phyloP scores from a whole-genome alignment of 2,797 vertebrate species.

The Sebastes oblongus region DNA sequence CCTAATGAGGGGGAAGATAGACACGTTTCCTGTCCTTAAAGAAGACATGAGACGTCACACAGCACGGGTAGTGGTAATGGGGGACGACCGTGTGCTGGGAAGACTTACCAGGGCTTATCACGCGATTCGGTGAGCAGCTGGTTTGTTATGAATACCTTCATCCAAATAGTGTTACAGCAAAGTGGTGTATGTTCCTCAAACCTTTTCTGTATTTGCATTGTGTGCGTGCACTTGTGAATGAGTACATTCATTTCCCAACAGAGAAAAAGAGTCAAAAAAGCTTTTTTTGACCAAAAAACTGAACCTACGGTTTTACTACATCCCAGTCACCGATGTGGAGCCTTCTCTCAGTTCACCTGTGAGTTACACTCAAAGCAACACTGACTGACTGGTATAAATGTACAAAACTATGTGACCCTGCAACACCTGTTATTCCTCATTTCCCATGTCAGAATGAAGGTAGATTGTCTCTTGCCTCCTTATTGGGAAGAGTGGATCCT shows the following conservation, averaged over 20 bases:
- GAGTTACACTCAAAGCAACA: background rate
- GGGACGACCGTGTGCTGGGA: slow-evolving; percentile 87
- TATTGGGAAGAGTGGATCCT: slow-evolving; percentile 84
- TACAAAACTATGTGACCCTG: background rate
- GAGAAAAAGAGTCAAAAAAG: slow-evolving; percentile 84
- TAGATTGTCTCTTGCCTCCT: slow-evolving; percentile 81
- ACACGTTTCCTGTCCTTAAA: slow-evolving; percentile 40
- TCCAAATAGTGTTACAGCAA: background rate
- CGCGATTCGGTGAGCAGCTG: slow-evolving; percentile 79
- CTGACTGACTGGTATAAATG: background rate
- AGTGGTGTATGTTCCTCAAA: background rate
- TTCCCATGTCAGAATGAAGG: background rate
- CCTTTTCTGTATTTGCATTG: background rate
- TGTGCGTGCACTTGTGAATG: background rate
- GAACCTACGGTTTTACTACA: slow-evolving; percentile 88
- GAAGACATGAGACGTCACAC: slow-evolving; percentile 75
- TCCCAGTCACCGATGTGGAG: slow-evolving; percentile 75
- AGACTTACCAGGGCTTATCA: slow-evolving; percentile 82
- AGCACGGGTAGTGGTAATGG: slow-evolving; percentile 85
- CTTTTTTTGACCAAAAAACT: slow-evolving; percentile 83
- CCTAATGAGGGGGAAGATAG: slow-evolving; percentile 68
- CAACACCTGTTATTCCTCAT: background rate
- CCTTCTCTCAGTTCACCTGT: background rate
- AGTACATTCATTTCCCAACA: slow-evolving; percentile 43
- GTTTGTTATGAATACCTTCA: background rate